phyloP scores from a whole-genome alignment of 2,888 invertebrate genomes.

The Lepidonotus clava region DNA sequence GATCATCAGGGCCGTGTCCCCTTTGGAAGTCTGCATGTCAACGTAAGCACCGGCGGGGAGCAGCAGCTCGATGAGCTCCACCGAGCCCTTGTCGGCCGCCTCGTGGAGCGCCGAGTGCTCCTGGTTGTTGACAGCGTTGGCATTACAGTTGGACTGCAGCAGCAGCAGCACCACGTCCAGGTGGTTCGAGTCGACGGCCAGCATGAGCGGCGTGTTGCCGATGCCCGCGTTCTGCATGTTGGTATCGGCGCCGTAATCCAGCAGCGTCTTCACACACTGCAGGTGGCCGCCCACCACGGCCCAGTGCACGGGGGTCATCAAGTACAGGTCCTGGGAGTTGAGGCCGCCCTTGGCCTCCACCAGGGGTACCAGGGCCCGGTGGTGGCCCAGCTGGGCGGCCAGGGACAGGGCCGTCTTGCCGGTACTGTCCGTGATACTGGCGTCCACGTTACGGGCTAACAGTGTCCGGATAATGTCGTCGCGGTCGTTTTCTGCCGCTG shows the following conservation, averaged over 20 bases:
- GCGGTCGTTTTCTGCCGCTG: conserved; percentile 70
- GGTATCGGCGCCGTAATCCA: conserved; percentile 74
- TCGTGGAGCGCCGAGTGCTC: conserved; percentile 81
- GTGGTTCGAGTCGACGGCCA: conserved; percentile 76
- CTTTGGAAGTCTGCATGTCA: conserved; percentile 64
- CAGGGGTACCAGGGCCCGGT: conserved; percentile 41
- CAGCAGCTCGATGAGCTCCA: conserved; percentile 68
- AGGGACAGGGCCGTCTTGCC: conserved; percentile 56
- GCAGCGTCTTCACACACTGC: conserved; percentile 72
- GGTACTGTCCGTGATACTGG: conserved; percentile 50
- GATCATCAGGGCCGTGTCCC: conserved; percentile 72
- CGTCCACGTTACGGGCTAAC: conserved; percentile 30
- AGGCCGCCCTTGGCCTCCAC: conserved; percentile 37
- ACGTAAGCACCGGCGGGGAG: conserved; percentile 67
- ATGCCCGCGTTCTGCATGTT: conserved; percentile 73
- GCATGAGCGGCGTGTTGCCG: conserved; percentile 77
- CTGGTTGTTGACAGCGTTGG: conserved; percentile 94
- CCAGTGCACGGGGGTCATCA: conserved; percentile 78
- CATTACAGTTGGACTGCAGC: conserved; percentile 92
- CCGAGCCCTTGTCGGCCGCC: conserved; percentile 71
- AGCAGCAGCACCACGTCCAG: conserved; percentile 68
- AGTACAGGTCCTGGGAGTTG: conserved; percentile 53
- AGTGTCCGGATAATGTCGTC: conserved; percentile 52
- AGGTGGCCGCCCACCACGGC: conserved; percentile 76
- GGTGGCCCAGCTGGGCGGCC: conserved; percentile 57